Evolutionary conservation across 2,113 vertebrate genomes (phyloP), one percentile per base, ranked within the genome.

Genomic region (Sebastes fasciatus): DNA sequence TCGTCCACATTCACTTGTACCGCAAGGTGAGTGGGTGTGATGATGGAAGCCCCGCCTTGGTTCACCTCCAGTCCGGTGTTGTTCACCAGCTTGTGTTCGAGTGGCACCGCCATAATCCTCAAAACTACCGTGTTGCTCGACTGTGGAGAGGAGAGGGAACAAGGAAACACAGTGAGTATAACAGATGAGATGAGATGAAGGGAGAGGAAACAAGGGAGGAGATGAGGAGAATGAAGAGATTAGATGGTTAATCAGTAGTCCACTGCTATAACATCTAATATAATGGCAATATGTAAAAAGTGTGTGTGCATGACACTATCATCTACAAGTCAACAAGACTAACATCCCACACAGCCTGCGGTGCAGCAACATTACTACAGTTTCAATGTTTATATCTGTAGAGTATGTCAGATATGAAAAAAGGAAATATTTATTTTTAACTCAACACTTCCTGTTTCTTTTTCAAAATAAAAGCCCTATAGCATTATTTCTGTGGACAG

Each of bases 111-210:
- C 88, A 95, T 93, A 57, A 98, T 88, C 58, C 95, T 93, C 52
- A 98, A 88, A 61, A 99, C 95, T 4, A 95, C 95, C 0, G 96
- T 96, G 82, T 97, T 98, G 92, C 97, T 98, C 77, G 96, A 23
- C 94, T 94, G 78, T 26, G 58, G 16, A 66, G 55, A 62, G 40
- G 57, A 52, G 51, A 72, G 9, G 8, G 23, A 60, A 61, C 2
- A 68, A 6, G 3, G 16, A 78, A 54, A 71, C 12, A 57, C 3
- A 1, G 40, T 40, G 10, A 64, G 19, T 8, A 77, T 42, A 14
- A 49, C 4, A 77, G 2, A 54, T 68, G 5, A 23, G 7, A n/a
- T 1, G 42, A 63, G 46, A 62, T 45, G 8, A 49, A 60, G 43
- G 11, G 4, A 26, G 4, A 16, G 13, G 13, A 63, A 23, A 79